phyloP scores from a whole-genome alignment of 2,888 invertebrate genomes.

The Congeria kusceri region DNA sequence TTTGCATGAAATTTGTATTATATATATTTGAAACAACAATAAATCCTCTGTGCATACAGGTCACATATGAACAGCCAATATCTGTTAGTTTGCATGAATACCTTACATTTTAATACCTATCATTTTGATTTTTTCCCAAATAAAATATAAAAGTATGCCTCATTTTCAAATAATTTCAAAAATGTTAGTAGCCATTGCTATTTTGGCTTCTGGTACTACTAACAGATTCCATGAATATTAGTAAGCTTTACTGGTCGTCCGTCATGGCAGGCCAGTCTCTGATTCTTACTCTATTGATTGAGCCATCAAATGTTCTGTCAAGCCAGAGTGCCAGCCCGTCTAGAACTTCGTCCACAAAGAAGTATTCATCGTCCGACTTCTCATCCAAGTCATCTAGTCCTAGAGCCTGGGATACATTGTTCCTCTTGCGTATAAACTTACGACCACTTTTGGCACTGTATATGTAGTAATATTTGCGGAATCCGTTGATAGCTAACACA shows the following conservation, averaged over 20 bases:
- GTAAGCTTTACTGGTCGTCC: background rate
- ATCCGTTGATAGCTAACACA: conserved; percentile 97
- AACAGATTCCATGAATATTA: too few relatives aligned
- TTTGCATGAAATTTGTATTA: too few relatives aligned
- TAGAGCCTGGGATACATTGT: conserved; percentile 70
- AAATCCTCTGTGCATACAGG: too few relatives aligned
- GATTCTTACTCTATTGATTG: conserved; percentile 97
- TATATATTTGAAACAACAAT: too few relatives aligned
- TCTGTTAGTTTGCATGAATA: too few relatives aligned
- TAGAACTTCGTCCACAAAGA: conserved; percentile 76
- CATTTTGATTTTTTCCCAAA: too few relatives aligned
- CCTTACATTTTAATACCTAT: too few relatives aligned
- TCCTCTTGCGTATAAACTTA: conserved; percentile 70
- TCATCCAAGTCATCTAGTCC: conserved; percentile 74
- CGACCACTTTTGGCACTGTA: conserved; percentile 89
- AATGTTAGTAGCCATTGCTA: too few relatives aligned
- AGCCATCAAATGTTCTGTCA: conserved; percentile 98
- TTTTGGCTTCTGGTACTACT: too few relatives aligned
- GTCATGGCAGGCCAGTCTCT: conserved; percentile 94
- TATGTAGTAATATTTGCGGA: conserved; percentile 98
- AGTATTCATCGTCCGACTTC: conserved; percentile 64
- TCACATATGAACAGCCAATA: too few relatives aligned
- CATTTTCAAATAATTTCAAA: too few relatives aligned
- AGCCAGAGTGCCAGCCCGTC: conserved; percentile 98
- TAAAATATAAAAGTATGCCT: too few relatives aligned